Conservation (phyloP, 2,113 vertebrate genomes). For the Manacus vitellinus region DNA sequence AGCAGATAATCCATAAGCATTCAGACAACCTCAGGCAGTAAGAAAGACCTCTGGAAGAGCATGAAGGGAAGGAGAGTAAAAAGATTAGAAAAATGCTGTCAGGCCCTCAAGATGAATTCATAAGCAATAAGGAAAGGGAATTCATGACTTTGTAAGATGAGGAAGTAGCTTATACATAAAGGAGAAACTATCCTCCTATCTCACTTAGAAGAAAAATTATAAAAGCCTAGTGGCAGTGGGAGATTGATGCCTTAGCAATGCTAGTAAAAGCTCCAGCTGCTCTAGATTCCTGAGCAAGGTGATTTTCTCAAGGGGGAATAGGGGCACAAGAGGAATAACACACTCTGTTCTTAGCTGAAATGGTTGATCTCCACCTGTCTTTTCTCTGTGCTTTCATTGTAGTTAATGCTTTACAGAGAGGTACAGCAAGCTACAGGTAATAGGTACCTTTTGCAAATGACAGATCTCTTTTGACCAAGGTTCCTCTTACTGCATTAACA, state of each 20-base stretch:
- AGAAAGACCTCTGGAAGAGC: neutral
- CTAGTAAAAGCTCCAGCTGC: neutral
- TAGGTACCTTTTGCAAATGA: neutral
- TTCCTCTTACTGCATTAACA: neutral
- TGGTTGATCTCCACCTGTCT: fast-evolving
- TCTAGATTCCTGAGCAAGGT: neutral
- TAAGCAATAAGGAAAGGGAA: neutral
- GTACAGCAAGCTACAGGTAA: neutral
- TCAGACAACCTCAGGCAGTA: neutral
- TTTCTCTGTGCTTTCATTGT: neutral
- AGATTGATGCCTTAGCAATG: neutral
- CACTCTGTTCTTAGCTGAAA: neutral
- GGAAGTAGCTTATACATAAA: neutral
- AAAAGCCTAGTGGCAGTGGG: neutral
- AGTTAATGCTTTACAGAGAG: neutral
- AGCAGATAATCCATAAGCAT: neutral
- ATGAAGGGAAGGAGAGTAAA: neutral
- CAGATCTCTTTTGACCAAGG: neutral
- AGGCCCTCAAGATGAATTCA: neutral
- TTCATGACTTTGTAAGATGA: neutral
- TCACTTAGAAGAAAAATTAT: neutral
- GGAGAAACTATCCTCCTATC: neutral
- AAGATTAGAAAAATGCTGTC: neutral
- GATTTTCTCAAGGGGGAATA: neutral
- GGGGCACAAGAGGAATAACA: neutral